phyloP scores from a whole-genome alignment of 2,888 invertebrate genomes.

The Nemotelus pantherinus region DNA sequence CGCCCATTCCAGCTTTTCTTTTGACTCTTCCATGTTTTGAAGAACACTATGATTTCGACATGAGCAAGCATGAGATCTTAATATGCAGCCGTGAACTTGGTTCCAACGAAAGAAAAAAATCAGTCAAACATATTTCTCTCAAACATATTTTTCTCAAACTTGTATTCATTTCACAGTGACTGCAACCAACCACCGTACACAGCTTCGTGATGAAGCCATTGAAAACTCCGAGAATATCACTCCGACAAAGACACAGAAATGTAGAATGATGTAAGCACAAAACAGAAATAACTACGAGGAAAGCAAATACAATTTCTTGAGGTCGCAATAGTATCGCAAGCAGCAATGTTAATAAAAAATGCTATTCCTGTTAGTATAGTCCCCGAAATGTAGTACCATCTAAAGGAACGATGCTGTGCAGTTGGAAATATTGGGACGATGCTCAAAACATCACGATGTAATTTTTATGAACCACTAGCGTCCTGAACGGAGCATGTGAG shows the following conservation, averaged over 20 bases:
- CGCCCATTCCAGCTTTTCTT: too few relatives aligned
- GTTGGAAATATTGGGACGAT: background rate
- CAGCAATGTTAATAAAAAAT: background rate
- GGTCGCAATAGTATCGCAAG: slow-evolving; percentile 5
- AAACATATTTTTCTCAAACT: too few relatives aligned
- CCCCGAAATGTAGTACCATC: background rate
- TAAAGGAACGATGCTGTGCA: background rate
- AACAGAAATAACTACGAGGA: background rate
- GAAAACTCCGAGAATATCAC: background rate
- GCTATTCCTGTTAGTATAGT: background rate
- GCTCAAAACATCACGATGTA: slow-evolving; percentile 21
- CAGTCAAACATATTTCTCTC: too few relatives aligned
- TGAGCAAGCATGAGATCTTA: too few relatives aligned
- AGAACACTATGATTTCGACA: too few relatives aligned
- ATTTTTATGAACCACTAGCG: slow-evolving; percentile 18
- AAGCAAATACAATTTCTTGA: slow-evolving; percentile 1
- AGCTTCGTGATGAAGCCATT: background rate
- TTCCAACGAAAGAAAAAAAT: too few relatives aligned
- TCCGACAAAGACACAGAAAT: too few relatives aligned
- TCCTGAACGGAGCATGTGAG: background rate
- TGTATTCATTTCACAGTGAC: too few relatives aligned
- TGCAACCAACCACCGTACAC: too few relatives aligned
- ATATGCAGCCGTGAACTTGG: too few relatives aligned
- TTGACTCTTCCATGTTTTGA: too few relatives aligned
- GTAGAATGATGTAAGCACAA: slow-evolving; percentile 3